Evolutionary conservation across 1,140 invertebrate species (phyloP).

Genomic region (Dinoponera quadriceps): DNA sequence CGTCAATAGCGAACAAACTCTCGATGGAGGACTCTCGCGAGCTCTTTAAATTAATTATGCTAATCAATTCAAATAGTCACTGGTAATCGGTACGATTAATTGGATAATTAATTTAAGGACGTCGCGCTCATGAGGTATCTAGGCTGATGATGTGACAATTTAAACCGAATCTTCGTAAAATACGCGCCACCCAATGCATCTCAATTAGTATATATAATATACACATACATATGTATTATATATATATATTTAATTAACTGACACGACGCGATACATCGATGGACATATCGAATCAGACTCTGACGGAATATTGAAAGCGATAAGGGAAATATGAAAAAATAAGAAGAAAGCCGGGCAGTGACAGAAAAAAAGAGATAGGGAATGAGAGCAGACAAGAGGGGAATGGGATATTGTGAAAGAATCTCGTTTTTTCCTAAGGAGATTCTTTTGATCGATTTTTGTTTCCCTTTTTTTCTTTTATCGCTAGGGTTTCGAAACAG

Average conservation of each 20-base stretch:
- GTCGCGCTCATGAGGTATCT: not conserved
- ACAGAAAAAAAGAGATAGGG: no score
- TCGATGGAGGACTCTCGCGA: not conserved
- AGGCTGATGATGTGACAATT: not conserved
- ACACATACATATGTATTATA: slow-evolving; percentile 46
- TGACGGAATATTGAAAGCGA: not conserved
- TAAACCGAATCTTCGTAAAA: slow-evolving; percentile 11
- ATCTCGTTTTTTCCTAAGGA: slow-evolving; percentile 25
- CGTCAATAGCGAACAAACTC: not conserved
- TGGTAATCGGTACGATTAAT: not conserved
- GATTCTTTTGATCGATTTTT: not conserved
- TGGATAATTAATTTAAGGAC: slow-evolving; percentile 9
- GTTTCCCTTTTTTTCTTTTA: not conserved
- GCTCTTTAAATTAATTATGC: slow-evolving; percentile 13
- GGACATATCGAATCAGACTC: not conserved
- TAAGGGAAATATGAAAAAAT: not conserved
- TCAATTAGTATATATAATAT: slow-evolving; percentile 37
- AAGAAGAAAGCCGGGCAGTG: no score
- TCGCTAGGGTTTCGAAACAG: not conserved
- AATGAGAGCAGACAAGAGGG: no score
- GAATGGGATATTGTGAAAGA: slow-evolving; percentile 33
- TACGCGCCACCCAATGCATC: not conserved
- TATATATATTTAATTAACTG: slow-evolving; percentile 42
- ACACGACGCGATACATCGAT: not conserved
- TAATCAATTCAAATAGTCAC: not conserved